Evolutionary conservation across 2,888 invertebrate species (phyloP).

Genomic region (Teleogryllus oceanicus): DNA sequence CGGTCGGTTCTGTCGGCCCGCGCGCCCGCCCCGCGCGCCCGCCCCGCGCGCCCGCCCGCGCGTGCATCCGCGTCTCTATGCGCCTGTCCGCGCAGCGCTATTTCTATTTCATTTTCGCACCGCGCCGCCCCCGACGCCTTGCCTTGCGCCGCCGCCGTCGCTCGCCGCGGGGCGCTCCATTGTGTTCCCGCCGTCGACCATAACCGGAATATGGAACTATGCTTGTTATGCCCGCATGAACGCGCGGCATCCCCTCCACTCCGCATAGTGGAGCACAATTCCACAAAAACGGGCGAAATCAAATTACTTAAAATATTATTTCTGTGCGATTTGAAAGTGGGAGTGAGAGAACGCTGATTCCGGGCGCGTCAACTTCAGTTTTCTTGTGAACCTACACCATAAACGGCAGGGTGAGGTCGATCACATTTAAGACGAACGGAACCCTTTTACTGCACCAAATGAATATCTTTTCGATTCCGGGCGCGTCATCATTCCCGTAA

Average conservation of each 20-base stretch:
- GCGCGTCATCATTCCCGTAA: no score
- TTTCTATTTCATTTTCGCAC: not conserved
- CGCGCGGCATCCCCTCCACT: not conserved
- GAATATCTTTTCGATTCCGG: no score
- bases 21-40: not conserved
- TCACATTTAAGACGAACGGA: no score
- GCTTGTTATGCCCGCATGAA: not conserved
- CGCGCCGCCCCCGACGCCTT: not conserved
- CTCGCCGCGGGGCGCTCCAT: not conserved
- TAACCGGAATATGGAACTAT: slow-evolving; percentile 18
- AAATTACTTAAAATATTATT: no score
- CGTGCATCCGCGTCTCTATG: not conserved
- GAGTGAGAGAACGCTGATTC: no score
- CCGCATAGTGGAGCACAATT: no score
- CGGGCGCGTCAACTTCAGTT: no score
- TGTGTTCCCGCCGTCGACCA: slow-evolving; percentile 8
- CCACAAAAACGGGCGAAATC: no score
- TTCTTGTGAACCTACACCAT: no score
- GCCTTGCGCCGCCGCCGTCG: not conserved
- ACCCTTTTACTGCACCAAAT: no score
- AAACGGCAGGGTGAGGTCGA: no score
- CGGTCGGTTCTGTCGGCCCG: not conserved
- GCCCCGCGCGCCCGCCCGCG: not conserved
- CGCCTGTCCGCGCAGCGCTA: not conserved
- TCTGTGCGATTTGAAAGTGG: no score